phyloP scores from a whole-genome alignment of 2,797 vertebrate genomes.

The Cuniculus paca region DNA sequence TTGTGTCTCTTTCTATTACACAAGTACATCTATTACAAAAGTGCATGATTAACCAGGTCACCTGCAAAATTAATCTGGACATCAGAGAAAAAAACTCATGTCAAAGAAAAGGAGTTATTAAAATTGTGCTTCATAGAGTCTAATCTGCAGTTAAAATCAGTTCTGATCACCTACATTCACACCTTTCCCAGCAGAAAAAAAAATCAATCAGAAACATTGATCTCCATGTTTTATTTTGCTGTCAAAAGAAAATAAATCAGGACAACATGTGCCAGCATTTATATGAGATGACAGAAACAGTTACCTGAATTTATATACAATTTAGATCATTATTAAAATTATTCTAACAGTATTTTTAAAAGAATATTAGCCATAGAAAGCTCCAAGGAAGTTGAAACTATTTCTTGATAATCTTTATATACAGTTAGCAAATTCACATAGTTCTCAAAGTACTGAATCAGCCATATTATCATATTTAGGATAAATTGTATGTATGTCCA shows the following conservation, averaged over 20 bases:
- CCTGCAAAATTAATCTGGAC: slow-evolving; percentile 26
- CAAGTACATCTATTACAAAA: background rate
- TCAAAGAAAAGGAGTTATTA: slow-evolving; percentile 62
- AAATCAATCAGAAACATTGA: slow-evolving; percentile 46
- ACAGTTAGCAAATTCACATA: background rate
- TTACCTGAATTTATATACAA: slow-evolving; percentile 49
- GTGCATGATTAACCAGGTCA: too few relatives aligned
- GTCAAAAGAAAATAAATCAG: slow-evolving; percentile 44
- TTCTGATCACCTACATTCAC: background rate
- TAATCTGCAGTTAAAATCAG: slow-evolving; percentile 5
- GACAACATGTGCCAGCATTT: background rate
- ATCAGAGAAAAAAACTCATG: slow-evolving; percentile 30
- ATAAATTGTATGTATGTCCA: background rate
- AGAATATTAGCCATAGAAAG: background rate
- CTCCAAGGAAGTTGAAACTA: background rate
- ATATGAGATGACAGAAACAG: background rate
- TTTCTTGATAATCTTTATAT: background rate
- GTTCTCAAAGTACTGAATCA: background rate
- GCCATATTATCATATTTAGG: background rate
- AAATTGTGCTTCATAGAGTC: slow-evolving; percentile 15
- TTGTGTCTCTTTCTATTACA: background rate
- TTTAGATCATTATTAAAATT: slow-evolving; percentile 45
- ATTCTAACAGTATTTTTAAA: background rate
- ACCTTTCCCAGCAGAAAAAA: background rate
- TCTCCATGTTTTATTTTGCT: slow-evolving; percentile 56